Conservation (phyloP, 2,888 invertebrate species). For the Desoria tigrina region DNA sequence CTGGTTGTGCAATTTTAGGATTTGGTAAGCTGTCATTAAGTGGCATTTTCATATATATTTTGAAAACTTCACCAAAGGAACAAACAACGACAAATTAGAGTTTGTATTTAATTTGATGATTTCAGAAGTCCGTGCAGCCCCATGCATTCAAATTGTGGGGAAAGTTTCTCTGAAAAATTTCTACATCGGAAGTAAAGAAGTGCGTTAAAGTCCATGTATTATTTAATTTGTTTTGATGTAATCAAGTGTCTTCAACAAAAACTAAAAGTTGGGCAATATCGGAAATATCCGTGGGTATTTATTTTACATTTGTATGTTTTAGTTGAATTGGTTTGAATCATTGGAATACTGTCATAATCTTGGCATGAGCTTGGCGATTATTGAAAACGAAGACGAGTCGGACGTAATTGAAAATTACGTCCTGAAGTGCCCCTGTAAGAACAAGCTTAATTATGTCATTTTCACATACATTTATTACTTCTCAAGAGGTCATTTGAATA, state of each 20-base stretch:
- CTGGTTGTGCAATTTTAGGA: not conserved
- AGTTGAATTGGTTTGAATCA: constrained; percentile 41
- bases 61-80: not conserved
- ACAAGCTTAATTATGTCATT: not conserved
- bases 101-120: not conserved
- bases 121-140: constrained; percentile 6
- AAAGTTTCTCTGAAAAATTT: constrained; percentile 34
- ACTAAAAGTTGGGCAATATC: not conserved
- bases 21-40: not conserved
- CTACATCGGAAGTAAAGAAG: constrained; percentile 41
- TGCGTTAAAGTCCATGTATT: too few species aligned
- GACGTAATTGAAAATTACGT: constrained; percentile 32
- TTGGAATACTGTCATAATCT: constrained; percentile 40
- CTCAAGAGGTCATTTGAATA: too few species aligned
- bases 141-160: constrained; percentile 36
- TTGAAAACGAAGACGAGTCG: constrained; percentile 29
- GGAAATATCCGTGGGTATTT: not conserved
- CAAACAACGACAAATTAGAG: not conserved
- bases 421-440: constrained; percentile 25
- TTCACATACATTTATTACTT: too few species aligned
- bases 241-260: too few species aligned
- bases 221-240: too few species aligned
- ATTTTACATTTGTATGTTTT: constrained; percentile 1
- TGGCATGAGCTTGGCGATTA: constrained; percentile 35
- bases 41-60: not conserved